These are phyloP conservation scores for Gymnocypris eckloni DNA, from an alignment of 2,797 vertebrate genomes.

Conservation along the genomic window DNA sequence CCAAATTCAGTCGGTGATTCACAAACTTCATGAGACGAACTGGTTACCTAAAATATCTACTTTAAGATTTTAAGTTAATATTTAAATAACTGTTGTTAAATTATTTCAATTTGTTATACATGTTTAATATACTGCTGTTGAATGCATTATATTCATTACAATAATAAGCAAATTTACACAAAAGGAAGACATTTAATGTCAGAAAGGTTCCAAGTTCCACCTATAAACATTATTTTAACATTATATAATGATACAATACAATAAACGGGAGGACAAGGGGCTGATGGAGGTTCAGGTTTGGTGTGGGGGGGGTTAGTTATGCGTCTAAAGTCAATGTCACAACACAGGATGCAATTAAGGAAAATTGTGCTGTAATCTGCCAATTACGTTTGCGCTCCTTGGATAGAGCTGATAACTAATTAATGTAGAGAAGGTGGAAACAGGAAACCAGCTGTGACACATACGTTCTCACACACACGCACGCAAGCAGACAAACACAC, in stretches of 20 bases:
- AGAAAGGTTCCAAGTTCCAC: not conserved
- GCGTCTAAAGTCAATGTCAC: conserved; percentile 12
- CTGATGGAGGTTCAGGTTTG: not conserved
- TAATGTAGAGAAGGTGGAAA: conserved; percentile 52
- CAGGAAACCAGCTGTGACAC: conserved; percentile 46
- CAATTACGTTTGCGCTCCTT: conserved; percentile 41
- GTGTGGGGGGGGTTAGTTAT: not conserved
- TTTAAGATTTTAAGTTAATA: not conserved
- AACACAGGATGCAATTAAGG: conserved; percentile 46
- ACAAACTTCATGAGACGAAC: not conserved
- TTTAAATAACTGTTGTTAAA: not conserved
- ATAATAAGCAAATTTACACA: not conserved
- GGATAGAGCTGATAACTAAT: conserved; percentile 56
- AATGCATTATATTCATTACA: not conserved
- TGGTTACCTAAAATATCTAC: not conserved
- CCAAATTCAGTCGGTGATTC: not conserved
- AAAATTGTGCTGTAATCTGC: conserved; percentile 51
- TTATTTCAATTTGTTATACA: no score
- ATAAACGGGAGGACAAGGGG: not conserved
- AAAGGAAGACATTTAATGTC: not conserved
- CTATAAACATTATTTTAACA: not conserved
- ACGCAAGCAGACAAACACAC: conserved; percentile 33
- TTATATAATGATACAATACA: not conserved
- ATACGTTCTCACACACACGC: conserved; percentile 22
- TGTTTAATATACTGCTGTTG: not conserved